A percentile compares a stretch with the other conserved stretches of the same genome.
Evolutionary conservation across 2,113 vertebrate species (phyloP).

Genomic region (Mirounga angustirostris): DNA sequence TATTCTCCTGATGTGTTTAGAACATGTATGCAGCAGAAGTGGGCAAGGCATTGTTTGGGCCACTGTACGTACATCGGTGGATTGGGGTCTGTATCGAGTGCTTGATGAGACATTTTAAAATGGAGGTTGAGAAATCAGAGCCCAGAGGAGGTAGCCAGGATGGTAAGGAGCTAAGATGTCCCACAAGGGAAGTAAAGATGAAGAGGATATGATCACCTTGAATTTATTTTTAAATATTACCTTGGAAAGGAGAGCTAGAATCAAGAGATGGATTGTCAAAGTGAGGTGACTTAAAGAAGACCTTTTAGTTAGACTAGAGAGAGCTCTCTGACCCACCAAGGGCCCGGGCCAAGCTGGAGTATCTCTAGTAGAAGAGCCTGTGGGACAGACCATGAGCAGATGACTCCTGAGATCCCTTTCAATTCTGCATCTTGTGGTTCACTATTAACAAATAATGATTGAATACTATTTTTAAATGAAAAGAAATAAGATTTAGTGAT

Average conservation of each 20-base stretch:
- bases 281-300: not conserved
- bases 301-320: not conserved
- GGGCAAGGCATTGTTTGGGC: not conserved
- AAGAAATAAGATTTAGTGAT: not conserved
- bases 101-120: not conserved
- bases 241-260: not conserved
- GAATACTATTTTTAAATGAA: not conserved
- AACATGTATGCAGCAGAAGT: not conserved
- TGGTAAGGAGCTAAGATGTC: not conserved
- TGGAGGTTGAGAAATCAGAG: not conserved
- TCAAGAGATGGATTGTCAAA: not conserved
- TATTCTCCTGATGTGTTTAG: not conserved
- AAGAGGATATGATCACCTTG: not conserved
- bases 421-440: not conserved
- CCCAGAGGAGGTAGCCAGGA: not conserved
- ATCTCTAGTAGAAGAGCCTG: not conserved
- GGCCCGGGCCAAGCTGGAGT: not conserved
- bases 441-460: not conserved
- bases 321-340: not conserved
- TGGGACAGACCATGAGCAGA: not conserved
- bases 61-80: not conserved
- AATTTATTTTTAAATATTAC: slow-evolving; percentile 35
- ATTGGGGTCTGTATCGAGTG: not conserved
- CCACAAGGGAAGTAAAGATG: not conserved
- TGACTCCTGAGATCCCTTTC: not conserved